phyloP scores from a whole-genome alignment of 2,113 vertebrate genomes.

The Sclerurus mexicanus region DNA sequence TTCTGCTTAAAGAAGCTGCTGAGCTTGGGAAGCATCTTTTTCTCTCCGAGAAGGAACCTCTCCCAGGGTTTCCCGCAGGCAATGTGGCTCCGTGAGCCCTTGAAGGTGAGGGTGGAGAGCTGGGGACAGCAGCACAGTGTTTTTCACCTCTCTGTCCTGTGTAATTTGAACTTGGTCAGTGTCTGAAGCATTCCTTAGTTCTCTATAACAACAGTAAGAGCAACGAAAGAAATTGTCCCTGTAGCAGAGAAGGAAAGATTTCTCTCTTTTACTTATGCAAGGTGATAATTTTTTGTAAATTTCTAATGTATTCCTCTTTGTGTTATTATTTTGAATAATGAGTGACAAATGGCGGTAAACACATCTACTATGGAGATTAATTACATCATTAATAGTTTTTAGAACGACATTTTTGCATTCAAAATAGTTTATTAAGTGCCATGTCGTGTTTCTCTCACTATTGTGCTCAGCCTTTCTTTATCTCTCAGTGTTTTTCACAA shows the following conservation, averaged over 20 bases:
- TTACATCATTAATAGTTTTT: neutral
- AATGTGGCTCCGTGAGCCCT: neutral
- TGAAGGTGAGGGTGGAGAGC: neutral
- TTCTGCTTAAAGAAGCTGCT: neutral
- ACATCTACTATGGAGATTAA: neutral
- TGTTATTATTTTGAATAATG: neutral
- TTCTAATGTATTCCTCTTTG: neutral
- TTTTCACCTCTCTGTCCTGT: neutral
- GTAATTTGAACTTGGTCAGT: neutral
- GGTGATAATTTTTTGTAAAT: neutral
- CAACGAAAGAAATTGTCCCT: neutral
- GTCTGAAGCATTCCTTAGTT: neutral
- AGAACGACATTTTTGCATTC: neutral
- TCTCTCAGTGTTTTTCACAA: neutral
- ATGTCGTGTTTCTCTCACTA: neutral
- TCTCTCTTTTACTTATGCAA: neutral
- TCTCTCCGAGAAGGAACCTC: accelerated
- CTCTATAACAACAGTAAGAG: neutral
- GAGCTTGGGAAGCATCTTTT: neutral
- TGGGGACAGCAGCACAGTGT: neutral
- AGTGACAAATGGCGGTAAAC: neutral
- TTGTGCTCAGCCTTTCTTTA: neutral
- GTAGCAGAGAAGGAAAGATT: neutral
- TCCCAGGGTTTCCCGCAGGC: neutral
- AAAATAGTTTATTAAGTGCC: neutral